These are phyloP conservation scores for Pristionchus entomophagus DNA, from an alignment of 2,888 invertebrate species.

Conservation along the genomic window DNA sequence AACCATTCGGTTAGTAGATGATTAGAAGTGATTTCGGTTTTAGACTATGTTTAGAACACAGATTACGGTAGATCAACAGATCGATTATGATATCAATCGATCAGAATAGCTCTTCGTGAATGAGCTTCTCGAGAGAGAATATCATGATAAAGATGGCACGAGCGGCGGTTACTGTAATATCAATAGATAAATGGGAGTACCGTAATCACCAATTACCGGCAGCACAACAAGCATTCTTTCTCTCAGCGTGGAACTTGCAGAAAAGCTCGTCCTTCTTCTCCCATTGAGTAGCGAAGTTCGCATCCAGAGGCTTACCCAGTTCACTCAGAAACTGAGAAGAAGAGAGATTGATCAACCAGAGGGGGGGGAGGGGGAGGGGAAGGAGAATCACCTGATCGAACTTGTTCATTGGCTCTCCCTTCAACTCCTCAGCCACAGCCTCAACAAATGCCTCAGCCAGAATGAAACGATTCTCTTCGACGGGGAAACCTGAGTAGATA, in stretches of 20 bases:
- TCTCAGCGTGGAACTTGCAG: constrained; percentile 47
- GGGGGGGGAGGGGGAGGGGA: neutral
- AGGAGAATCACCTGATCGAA: neutral
- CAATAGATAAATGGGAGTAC: neutral
- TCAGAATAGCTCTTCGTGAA: constrained; percentile 43
- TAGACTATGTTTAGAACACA: constrained; percentile 29
- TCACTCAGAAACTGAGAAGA: constrained; percentile 24
- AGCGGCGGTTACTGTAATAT: constrained; percentile 54
- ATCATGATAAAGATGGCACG: constrained; percentile 59
- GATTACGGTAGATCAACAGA: constrained; percentile 2
- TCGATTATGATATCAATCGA: neutral
- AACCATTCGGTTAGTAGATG: constrained; percentile 20
- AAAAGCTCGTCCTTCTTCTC: constrained; percentile 56
- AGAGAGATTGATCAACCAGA: neutral
- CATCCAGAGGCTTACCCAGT: constrained; percentile 39
- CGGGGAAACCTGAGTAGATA: constrained; percentile 57
- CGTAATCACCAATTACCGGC: neutral
- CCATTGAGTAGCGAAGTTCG: constrained; percentile 51
- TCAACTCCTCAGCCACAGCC: constrained; percentile 56
- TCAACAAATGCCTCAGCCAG: constrained; percentile 66
- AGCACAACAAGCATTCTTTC: constrained; percentile 45
- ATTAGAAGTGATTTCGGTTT: constrained; percentile 39
- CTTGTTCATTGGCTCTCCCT: constrained; percentile 15
- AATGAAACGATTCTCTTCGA: constrained; percentile 57
- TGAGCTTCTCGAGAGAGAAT: constrained; percentile 56